These are phyloP conservation scores for Pangasius sanitwongsei DNA, from an alignment of 2,797 vertebrate genomes.

Conservation along the genomic window DNA sequence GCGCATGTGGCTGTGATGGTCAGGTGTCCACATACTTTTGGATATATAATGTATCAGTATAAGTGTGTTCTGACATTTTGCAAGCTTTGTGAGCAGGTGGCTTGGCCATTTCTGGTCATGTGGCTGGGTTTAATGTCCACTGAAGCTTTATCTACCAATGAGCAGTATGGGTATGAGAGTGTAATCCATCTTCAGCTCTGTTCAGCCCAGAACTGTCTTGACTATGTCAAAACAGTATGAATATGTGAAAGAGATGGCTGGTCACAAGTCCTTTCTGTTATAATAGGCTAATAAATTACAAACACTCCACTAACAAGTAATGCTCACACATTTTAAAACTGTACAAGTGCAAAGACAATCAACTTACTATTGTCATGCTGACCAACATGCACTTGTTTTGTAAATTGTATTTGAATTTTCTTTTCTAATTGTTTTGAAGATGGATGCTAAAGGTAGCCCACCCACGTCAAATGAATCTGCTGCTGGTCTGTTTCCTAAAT, in stretches of 20 bases:
- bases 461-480: not conserved
- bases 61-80: not conserved
- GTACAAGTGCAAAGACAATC: not conserved
- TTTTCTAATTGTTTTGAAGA: not conserved
- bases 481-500: not conserved
- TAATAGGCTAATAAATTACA: not conserved
- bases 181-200: slow-evolving; percentile 68
- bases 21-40: not conserved
- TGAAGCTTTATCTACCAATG: slow-evolving; percentile 18
- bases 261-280: not conserved
- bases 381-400: not conserved
- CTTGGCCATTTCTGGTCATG: slow-evolving; percentile 42
- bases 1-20: not conserved
- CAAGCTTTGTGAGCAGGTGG: not conserved
- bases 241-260: not conserved
- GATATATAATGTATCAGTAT: not conserved
- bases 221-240: not conserved
- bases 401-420: not conserved
- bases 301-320: not conserved
- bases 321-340: not conserved
- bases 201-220: not conserved
- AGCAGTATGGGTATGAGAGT: slow-evolving; percentile 54
- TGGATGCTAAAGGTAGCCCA: not conserved
- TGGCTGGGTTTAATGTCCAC: slow-evolving; percentile 39
- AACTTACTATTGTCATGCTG: not conserved